Base-by-base conservation (phyloP, 2,888 invertebrate genomes). In the Blomia tropicalis region DNA sequence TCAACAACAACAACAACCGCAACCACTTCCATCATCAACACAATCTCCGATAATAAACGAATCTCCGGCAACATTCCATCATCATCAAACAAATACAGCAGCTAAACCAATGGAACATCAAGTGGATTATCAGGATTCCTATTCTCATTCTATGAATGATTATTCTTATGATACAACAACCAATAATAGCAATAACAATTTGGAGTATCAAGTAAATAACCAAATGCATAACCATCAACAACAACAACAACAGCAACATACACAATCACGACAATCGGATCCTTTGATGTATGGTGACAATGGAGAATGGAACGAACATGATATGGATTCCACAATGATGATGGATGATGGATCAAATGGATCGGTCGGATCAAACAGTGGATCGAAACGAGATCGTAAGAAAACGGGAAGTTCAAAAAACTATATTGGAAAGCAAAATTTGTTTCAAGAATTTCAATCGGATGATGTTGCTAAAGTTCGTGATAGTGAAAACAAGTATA, bases 381-480 rank as follows among this genome's bases (percentile, higher is more conserved):
- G 23, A 7, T 11, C 5, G 23, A 25, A 22, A 7, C 51, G 51
- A 19, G 7, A 7, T 14, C 14, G 41, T n/a, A 47, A 47, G 51
- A 47, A 56, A 25, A 29, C 56, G 14, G 29, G 29, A 2, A 56
- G 29, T 36, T 56, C 56, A 56, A 56, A 56, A 25, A 56, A 56
- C 29, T 56, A 56, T 25, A 56, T 56, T 19, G 56, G 56, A 2
- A 56, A 56, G 23, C 56, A 56, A 30, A 56, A 56, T 36, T 11
- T 56, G n/a, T 56, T 56, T 56, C 56, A 56, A 25, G 56, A 56
- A 25, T 56, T 56, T 25, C 56, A 56, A 36, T 29, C 30, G 2
- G 30, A 56, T 31, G 56, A 56, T 23, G 56, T 56, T 29, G 56
- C 56, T 30, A 56, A 56, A 56, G 29, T 56, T n/a, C n/a, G 56